Evolutionary conservation across 2,113 vertebrate genomes (phyloP).

Genomic region (Irena cyanogastra): DNA sequence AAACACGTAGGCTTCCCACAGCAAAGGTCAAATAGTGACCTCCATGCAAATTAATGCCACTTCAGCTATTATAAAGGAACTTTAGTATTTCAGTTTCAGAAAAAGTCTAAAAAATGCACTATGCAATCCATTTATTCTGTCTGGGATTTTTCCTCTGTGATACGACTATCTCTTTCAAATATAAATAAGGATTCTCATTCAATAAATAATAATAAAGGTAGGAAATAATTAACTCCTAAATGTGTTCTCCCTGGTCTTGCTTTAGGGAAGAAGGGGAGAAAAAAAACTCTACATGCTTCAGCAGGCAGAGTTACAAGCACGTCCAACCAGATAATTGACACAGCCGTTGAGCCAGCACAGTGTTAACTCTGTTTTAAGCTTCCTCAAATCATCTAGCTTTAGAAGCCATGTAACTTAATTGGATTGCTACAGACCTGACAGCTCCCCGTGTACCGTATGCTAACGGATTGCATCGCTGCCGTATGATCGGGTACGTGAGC

Average conservation of each 20-base stretch:
- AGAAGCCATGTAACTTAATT: constrained; percentile 59
- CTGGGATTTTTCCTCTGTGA: background rate
- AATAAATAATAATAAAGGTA: background rate
- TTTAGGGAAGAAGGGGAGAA: background rate
- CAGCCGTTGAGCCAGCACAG: background rate
- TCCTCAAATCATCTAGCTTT: constrained; percentile 41
- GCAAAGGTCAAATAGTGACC: constrained; percentile 11
- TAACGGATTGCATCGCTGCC: background rate
- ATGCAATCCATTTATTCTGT: background rate
- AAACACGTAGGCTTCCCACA: background rate
- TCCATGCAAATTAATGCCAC: background rate
- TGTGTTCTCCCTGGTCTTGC: background rate
- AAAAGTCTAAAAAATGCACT: background rate
- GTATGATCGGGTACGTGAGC: background rate
- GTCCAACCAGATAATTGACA: constrained; percentile 29
- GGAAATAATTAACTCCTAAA: constrained; percentile 4
- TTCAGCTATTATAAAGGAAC: background rate
- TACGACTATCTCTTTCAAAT: background rate
- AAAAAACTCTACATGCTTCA: background rate
- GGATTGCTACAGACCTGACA: constrained; percentile 47
- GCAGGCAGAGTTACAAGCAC: background rate
- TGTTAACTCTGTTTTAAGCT: constrained; percentile 53
- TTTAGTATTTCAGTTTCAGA: background rate
- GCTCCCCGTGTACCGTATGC: background rate
- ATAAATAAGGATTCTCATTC: background rate